Base-by-base conservation (phyloP, 2,797 vertebrate genomes). In the Sphaeramia orbicularis region DNA sequence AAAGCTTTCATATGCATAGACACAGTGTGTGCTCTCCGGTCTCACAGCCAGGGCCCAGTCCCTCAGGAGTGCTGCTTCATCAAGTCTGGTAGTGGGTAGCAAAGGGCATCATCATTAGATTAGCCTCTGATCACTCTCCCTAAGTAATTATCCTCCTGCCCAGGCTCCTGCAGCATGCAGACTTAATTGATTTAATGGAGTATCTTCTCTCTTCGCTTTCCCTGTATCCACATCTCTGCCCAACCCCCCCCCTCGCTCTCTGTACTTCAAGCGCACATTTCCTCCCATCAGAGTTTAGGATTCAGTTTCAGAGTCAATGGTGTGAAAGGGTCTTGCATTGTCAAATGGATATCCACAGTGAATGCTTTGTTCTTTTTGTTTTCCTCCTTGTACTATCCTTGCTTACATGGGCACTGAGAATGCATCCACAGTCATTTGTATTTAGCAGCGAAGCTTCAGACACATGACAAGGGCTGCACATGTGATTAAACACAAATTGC, bases 71-170 rank as follows among this genome's bases (percentile, higher is more conserved):
- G 54, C 81, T 80, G 81, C 81, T 86, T 91, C 86, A 90, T 91
- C 83, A 89, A 69, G 72, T 89, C 83, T 87, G 65, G 65, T 78
- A 62, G 80, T 83, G 72, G 76, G 85, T 57, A 84, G 81, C 81
- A 88, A 90, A 91, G 88, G 89, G 87, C 86, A 88, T 89, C 81
- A 78, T 85, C 86, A 90, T 89, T 86, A 90, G 82, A 85, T 86
- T 86, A 90, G 87, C 80, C 78, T 82, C 80, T 86, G 89, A 91
- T 88, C 87, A 81, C 84, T 82, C 84, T 83, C 81, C 80, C 74
- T 74, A 55, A 88, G 85, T 91, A 86, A 91, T 91, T 91, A 91
- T 88, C 86, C 80, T 72, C 37, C 78, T 80, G 79, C 86, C 81
- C 61, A 61, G 72, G 80, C 85, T 89, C 80, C 76, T 80, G 81